A percentile compares a stretch with the other conserved stretches of the same genome.
Evolutionary conservation across 2,888 invertebrate species (phyloP).

Genomic region (Octodonta nipae): DNA sequence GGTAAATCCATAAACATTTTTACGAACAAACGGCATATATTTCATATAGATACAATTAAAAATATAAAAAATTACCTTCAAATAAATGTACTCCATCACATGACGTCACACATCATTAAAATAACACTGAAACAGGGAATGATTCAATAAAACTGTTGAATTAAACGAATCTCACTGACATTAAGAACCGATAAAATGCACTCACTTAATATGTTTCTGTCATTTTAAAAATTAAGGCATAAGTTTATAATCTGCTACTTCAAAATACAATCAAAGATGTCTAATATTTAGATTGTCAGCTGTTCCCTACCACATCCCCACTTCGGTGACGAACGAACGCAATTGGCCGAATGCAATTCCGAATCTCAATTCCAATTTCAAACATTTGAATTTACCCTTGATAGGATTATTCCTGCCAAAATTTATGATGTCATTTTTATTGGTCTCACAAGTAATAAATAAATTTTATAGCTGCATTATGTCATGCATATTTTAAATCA

Average conservation of each 20-base stretch:
- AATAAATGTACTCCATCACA: conserved; percentile 31
- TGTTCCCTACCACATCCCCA: conserved; percentile 30
- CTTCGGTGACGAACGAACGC: too few relatives aligned
- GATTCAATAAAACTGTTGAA: conserved; percentile 18
- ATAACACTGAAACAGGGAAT: conserved; percentile 24
- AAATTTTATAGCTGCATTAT: too few relatives aligned
- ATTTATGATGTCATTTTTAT: too few relatives aligned
- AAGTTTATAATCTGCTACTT: conserved; percentile 22
- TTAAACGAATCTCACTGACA: conserved; percentile 19
- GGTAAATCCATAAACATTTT: conserved; percentile 17
- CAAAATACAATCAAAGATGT: conserved; percentile 33
- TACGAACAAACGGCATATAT: conserved; percentile 4
- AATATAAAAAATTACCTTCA: conserved; percentile 29
- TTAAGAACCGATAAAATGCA: conserved; percentile 19
- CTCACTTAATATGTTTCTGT: conserved; percentile 30
- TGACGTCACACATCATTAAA: conserved; percentile 34
- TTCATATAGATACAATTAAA: conserved; percentile 10
- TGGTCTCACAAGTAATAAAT: too few relatives aligned
- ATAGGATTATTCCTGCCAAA: too few relatives aligned
- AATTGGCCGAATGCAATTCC: too few relatives aligned
- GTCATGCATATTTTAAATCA: too few relatives aligned
- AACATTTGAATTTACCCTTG: too few relatives aligned
- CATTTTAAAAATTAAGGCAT: conserved; percentile 26
- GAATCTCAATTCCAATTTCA: too few relatives aligned
- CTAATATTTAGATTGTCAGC: conserved; percentile 34